Evolutionary conservation across 2,113 vertebrate genomes (phyloP), one percentile per base, ranked within the genome.

Genomic region (Theropithecus gelada): DNA sequence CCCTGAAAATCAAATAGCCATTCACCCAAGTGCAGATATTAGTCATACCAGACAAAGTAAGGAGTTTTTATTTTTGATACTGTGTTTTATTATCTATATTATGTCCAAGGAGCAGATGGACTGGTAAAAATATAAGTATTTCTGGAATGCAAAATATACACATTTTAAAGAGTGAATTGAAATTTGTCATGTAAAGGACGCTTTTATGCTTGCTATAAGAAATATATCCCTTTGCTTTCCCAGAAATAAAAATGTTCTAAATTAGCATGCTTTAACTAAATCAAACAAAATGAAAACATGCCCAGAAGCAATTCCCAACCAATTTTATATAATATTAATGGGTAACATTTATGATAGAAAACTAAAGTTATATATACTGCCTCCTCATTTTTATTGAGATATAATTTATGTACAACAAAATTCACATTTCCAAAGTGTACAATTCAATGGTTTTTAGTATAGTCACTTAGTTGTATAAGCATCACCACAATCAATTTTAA

Each of bases 191-290:
- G 40, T 93, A 90, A 96, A 96, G 52, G n/a, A 91, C 6, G 90
- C 57, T 96, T 96, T 96, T 84, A 79, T 90, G 80, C 72, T 94
- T 93, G 35, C 18, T 82, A 38, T 82, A 95, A 45, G 78, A 96
- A 96, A 92, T 85, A 92, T 8, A 90, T 45, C 76, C 50, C 79
- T 94, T 89, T 89, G 68, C 85, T 88, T 89, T 93, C 86, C 59
- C 66, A 82, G 73, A 97, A 96, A 95, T 97, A 93, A 96, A 96
- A 93, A 23, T 70, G 30, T 94, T 68, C 32, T 59, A 88, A 78
- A 84, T 93, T 91, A 96, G 48, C n/a, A 89, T 94, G 45, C 43
- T 94, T 94, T 72, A 95, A 88, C 35, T 11, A 96, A 92, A 93
- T 92, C 45, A 92, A 96, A 93, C 43, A 22, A 88, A 87, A 84